phyloP scores from a whole-genome alignment of 2,888 invertebrate species.

The Agrotis segetum region DNA sequence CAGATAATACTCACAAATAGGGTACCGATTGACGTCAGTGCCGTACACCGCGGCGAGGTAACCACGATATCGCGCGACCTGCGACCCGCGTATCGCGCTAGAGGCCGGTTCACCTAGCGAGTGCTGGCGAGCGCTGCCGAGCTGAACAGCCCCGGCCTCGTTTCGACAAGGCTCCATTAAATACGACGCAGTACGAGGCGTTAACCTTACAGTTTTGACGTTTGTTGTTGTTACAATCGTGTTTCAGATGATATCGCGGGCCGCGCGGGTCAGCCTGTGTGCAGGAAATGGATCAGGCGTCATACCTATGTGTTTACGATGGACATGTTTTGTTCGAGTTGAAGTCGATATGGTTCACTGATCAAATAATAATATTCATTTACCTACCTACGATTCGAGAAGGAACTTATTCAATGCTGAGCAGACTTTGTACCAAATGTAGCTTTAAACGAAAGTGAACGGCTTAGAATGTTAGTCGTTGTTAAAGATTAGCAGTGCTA shows the following conservation, averaged over 20 bases:
- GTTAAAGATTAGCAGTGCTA: background rate
- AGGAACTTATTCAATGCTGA: background rate
- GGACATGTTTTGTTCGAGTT: slow-evolving; percentile 33
- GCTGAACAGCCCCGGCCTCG: slow-evolving; percentile 74
- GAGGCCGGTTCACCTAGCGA: slow-evolving; percentile 62
- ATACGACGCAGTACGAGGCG: slow-evolving; percentile 80
- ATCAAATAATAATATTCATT: background rate
- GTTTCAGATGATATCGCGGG: slow-evolving; percentile 59
- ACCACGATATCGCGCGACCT: slow-evolving; percentile 62
- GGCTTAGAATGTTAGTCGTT: background rate
- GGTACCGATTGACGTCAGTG: slow-evolving; percentile 87
- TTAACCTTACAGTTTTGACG: slow-evolving; percentile 71
- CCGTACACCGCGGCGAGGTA: slow-evolving; percentile 74
- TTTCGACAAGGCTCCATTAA: slow-evolving; percentile 79
- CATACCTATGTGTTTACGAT: slow-evolving; percentile 53
- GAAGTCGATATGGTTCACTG: slow-evolving; percentile 21
- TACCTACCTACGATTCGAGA: background rate
- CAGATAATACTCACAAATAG: slow-evolving; percentile 82
- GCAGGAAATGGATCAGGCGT: slow-evolving; percentile 60
- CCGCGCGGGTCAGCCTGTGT: slow-evolving; percentile 52
- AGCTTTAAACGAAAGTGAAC: background rate
- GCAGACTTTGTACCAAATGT: background rate
- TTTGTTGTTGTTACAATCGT: slow-evolving; percentile 67
- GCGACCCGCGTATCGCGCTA: slow-evolving; percentile 51
- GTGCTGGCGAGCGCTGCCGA: slow-evolving; percentile 60